Evolutionary conservation across 2,113 vertebrate species (phyloP).

Genomic region (Pao palembangensis): DNA sequence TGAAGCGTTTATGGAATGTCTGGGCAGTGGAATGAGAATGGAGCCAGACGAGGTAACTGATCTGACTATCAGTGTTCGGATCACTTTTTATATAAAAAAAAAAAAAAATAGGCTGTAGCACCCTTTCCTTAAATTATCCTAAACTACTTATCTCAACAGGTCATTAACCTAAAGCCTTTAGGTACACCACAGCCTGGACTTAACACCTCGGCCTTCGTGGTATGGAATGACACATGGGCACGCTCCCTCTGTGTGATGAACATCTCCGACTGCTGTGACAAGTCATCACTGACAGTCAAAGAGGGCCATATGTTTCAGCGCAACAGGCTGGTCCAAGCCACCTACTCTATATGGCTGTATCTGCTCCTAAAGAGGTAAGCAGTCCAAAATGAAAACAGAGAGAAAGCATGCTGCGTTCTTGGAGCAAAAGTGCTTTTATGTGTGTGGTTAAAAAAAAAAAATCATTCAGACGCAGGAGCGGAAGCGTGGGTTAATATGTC

Average conservation of each 20-base stretch:
- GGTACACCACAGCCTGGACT: constrained; percentile 1
- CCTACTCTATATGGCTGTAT: constrained; percentile 49
- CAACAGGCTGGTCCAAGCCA: constrained; percentile 46
- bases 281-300: constrained; percentile 24
- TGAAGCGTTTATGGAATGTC: no score
- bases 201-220: background rate
- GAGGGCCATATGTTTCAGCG: no score
- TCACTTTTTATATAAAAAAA: no score
- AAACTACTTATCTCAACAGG: constrained; percentile 26
- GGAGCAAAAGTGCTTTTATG: constrained; percentile 18
- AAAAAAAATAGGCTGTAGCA: background rate
- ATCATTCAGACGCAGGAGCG: constrained; percentile 39
- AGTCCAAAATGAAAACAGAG: constrained; percentile 45
- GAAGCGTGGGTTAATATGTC: constrained; percentile 36
- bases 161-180: constrained; percentile 20
- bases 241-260: constrained; percentile 51
- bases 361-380: constrained; percentile 43
- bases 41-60: no score
- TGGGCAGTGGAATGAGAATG: no score
- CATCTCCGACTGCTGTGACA: constrained; percentile 59
- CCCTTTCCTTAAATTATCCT: constrained; percentile 22
- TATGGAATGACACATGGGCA: constrained; percentile 35
- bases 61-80: no score
- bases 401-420: constrained; percentile 14
- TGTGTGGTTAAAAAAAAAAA: constrained; percentile 36